These are phyloP conservation scores for Setophaga petechia DNA, from an alignment of 2,113 vertebrate genomes.

Conservation along the genomic window DNA sequence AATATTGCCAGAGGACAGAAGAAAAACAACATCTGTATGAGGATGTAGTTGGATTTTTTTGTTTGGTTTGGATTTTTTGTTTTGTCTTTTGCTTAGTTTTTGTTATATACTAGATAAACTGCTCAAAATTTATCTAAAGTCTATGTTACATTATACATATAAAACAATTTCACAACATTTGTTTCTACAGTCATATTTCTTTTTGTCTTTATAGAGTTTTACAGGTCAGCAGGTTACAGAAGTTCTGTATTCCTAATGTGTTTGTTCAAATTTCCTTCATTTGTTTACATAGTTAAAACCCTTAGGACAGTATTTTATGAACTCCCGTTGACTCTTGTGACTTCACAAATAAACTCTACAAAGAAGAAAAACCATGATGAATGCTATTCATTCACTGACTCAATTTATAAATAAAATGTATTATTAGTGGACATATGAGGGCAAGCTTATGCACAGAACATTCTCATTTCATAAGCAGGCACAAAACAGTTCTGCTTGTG, in stretches of 20 bases:
- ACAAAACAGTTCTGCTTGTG: neutral
- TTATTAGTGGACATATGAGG: neutral
- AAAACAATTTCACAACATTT: neutral
- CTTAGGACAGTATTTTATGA: neutral
- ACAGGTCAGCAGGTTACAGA: neutral
- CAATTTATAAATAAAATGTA: neutral
- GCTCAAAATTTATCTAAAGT: neutral
- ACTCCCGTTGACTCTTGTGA: neutral
- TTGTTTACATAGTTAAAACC: neutral
- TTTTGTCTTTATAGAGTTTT: neutral
- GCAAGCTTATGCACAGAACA: neutral
- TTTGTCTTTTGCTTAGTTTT: neutral
- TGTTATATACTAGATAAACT: neutral
- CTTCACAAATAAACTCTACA: neutral
- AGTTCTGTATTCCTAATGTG: neutral
- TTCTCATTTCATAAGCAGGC: neutral
- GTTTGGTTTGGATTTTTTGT: neutral
- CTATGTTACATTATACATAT: neutral
- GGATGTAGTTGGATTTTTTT: neutral
- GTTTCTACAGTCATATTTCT: neutral
- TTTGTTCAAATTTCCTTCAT: neutral
- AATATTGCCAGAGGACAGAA: neutral
- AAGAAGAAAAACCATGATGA: neutral
- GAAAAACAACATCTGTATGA: neutral
- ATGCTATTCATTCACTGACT: neutral